These are phyloP conservation scores for Vimba vimba DNA, from an alignment of 2,113 vertebrate genomes.

Conservation along the genomic window DNA sequence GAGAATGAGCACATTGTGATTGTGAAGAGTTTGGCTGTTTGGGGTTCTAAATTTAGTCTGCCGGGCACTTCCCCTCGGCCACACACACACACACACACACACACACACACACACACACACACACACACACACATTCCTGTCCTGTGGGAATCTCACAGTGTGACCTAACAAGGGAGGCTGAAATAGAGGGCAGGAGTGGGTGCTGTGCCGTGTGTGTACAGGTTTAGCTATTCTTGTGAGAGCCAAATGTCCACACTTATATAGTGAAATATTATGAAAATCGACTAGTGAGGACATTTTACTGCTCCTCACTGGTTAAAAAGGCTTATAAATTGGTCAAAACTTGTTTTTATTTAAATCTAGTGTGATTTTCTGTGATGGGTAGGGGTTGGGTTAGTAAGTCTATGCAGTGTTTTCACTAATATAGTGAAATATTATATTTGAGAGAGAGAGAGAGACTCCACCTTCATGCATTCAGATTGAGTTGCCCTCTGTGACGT, in stretches of 20 bases:
- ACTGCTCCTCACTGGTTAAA: too few species aligned
- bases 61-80: slow-evolving; percentile 7
- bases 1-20: slow-evolving; percentile 48
- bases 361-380: too few species aligned
- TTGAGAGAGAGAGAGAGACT: not conserved
- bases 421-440: too few species aligned
- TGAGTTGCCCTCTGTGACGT: not conserved
- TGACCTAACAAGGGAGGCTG: slow-evolving; percentile 13
- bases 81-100: not conserved
- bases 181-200: not conserved
- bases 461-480: slow-evolving; percentile 3
- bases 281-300: too few species aligned
- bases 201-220: not conserved
- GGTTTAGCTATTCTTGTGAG: too few species aligned
- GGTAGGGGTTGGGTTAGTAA: too few species aligned
- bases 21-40: slow-evolving; percentile 41
- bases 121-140: not conserved
- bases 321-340: too few species aligned
- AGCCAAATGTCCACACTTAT: too few species aligned
- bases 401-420: too few species aligned
- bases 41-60: slow-evolving; percentile 50
- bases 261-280: too few species aligned
- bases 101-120: slow-evolving; percentile 22
- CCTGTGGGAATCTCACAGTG: slow-evolving; percentile 6
- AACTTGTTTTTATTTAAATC: too few species aligned